These are phyloP conservation scores for Cryptocephalus moraei DNA, from an alignment of 2,888 invertebrate species.

Conservation along the genomic window DNA sequence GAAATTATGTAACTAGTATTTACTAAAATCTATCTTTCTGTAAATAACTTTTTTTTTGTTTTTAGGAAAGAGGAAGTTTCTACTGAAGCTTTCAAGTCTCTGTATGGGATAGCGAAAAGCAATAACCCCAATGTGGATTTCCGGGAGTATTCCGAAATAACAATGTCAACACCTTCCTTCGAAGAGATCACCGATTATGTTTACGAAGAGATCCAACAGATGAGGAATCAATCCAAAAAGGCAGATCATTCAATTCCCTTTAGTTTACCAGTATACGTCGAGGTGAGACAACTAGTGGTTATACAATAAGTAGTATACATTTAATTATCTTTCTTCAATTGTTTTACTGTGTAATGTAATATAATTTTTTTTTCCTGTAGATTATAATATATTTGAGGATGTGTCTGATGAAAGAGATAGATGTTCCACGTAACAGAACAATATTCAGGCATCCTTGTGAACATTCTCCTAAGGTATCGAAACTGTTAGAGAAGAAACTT, in stretches of 20 bases:
- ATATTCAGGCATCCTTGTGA: conserved; percentile 53
- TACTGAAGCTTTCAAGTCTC: conserved; percentile 59
- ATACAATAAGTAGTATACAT: background rate
- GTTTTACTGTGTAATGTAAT: background rate
- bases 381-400: conserved; percentile 69
- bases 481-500: no score
- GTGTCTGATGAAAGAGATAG: conserved; percentile 59
- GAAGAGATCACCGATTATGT: conserved; percentile 61
- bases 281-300: conserved; percentile 42
- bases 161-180: conserved; percentile 60
- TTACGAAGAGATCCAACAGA: conserved; percentile 45
- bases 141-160: conserved; percentile 31
- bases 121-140: conserved; percentile 39
- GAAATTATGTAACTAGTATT: no score
- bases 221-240: no score
- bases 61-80: conserved; percentile 65
- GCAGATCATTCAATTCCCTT: conserved; percentile 59
- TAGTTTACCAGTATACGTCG: conserved; percentile 57
- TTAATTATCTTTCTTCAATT: background rate
- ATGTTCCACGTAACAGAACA: conserved; percentile 43
- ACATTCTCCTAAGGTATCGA: conserved; percentile 37
- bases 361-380: conserved; percentile 36
- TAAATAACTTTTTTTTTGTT: conserved; percentile 8
- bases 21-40: background rate
- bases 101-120: conserved; percentile 61